Evolutionary conservation across 2,113 vertebrate species (phyloP).

Genomic region (Dissostichus mawsoni): DNA sequence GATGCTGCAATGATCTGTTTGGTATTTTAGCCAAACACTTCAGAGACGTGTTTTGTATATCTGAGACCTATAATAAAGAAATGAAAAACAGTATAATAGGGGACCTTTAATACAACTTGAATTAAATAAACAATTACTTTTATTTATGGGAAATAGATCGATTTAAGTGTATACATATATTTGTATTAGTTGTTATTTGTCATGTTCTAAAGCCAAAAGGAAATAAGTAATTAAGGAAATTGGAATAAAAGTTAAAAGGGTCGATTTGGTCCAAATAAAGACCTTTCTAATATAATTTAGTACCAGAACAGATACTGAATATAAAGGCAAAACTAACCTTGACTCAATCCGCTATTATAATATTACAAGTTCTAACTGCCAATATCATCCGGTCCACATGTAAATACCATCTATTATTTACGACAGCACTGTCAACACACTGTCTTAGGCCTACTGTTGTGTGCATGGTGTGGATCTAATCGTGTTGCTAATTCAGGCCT

Average conservation of each 20-base stretch:
- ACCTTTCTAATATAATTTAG: background rate
- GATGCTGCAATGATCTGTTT: too few species aligned
- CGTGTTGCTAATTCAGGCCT: conserved; percentile 43
- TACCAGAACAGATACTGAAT: background rate
- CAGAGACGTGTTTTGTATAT: too few species aligned
- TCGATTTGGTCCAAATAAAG: background rate
- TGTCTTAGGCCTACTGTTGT: background rate
- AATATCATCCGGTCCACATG: conserved; percentile 16
- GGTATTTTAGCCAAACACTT: too few species aligned
- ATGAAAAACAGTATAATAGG: too few species aligned
- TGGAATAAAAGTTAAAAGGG: too few species aligned
- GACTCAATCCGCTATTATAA: background rate
- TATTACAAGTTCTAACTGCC: background rate
- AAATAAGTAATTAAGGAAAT: too few species aligned
- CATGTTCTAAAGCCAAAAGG: too few species aligned
- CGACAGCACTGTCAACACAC: background rate
- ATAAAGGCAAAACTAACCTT: background rate
- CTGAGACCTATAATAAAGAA: too few species aligned
- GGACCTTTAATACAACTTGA: background rate
- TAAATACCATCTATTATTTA: conserved; percentile 2
- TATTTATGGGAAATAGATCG: background rate
- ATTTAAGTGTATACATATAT: background rate
- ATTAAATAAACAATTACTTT: background rate
- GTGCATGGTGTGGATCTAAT: conserved; percentile 37
- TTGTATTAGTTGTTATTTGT: too few species aligned